phyloP scores from a whole-genome alignment of 2,888 invertebrate genomes.

The Andrena haemorrhoa region DNA sequence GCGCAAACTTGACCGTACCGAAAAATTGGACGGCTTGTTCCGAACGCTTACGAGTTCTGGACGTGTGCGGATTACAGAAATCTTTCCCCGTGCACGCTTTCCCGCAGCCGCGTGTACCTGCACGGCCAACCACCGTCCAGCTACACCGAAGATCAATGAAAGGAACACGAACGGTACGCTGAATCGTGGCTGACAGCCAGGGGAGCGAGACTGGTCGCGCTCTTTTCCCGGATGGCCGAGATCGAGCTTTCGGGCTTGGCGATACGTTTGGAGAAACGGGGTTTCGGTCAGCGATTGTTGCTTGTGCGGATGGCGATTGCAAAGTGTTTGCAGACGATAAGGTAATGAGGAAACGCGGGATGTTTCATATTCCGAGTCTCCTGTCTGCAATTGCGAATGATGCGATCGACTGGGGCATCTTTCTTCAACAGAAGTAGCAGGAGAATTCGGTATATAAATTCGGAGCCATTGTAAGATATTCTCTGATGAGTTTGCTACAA shows the following conservation, averaged over 20 bases:
- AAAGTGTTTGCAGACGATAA: no score
- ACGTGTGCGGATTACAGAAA: slow-evolving; percentile 78
- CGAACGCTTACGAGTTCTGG: slow-evolving; percentile 77
- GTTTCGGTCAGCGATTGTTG: background rate
- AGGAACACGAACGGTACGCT: slow-evolving; percentile 5
- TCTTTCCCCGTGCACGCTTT: slow-evolving; percentile 38
- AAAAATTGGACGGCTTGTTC: slow-evolving; percentile 81
- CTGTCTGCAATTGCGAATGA: no score
- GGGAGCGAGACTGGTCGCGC: background rate
- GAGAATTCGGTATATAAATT: background rate
- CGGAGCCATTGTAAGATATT: background rate
- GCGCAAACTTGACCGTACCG: slow-evolving; percentile 78
- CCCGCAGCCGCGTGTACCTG: slow-evolving; percentile 16
- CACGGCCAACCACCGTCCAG: background rate
- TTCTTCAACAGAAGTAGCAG: no score
- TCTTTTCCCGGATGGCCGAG: background rate
- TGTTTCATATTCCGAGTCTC: no score
- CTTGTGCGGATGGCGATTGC: no score
- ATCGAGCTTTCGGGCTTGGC: background rate
- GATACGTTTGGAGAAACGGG: background rate
- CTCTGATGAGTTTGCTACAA: background rate
- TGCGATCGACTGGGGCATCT: no score
- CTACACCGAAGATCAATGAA: slow-evolving; percentile 33
- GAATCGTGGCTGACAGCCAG: background rate
- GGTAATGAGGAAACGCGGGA: no score